phyloP scores from a whole-genome alignment of 2,888 invertebrate species.

The Deilephila porcellus region DNA sequence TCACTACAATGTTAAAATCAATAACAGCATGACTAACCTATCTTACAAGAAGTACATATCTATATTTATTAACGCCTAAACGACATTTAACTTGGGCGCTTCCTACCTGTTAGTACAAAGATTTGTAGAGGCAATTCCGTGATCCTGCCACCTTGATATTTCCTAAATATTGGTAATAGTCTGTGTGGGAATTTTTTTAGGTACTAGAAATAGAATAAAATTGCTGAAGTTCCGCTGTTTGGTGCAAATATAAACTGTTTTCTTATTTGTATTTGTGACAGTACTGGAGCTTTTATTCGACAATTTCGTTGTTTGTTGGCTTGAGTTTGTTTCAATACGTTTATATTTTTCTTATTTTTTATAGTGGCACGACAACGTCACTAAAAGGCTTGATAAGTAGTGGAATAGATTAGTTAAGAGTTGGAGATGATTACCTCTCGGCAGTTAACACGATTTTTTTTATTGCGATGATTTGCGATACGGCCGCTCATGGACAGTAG shows the following conservation, averaged over 20 bases:
- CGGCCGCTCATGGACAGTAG: too few relatives aligned
- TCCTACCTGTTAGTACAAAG: neutral
- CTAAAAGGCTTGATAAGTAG: too few relatives aligned
- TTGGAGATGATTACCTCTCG: too few relatives aligned
- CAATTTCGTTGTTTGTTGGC: neutral
- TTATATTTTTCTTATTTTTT: too few relatives aligned
- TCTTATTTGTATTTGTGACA: neutral
- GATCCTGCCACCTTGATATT: neutral
- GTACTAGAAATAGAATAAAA: neutral
- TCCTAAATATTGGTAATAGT: slow-evolving; percentile 9
- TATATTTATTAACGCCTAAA: neutral
- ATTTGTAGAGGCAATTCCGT: neutral
- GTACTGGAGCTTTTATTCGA: neutral
- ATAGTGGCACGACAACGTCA: too few relatives aligned
- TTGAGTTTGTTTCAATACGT: neutral
- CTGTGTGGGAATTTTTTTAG: neutral
- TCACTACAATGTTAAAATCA: too few relatives aligned
- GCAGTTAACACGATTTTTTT: too few relatives aligned
- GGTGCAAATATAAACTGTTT: neutral
- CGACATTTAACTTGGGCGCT: neutral
- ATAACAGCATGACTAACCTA: too few relatives aligned
- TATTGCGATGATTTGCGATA: too few relatives aligned
- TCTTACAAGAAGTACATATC: too few relatives aligned
- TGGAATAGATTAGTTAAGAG: too few relatives aligned
- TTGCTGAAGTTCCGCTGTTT: slow-evolving; percentile 3